These are phyloP conservation scores for Semaprochilodus insignis DNA, from an alignment of 2,797 vertebrate species.

Conservation along the genomic window DNA sequence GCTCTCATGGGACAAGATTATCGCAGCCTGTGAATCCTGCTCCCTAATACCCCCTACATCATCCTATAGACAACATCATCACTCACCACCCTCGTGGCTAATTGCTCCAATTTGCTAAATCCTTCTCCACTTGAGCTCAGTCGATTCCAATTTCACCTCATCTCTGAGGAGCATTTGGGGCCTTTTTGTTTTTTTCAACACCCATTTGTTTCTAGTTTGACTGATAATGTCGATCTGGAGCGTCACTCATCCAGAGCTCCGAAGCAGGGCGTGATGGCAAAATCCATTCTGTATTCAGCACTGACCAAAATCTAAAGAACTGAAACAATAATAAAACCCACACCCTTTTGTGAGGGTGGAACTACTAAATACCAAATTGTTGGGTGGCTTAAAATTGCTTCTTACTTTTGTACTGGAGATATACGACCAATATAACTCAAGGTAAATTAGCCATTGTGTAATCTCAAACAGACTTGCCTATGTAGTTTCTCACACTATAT, in stretches of 20 bases:
- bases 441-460: too few relatives aligned
- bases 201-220: conserved; percentile 58
- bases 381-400: too few relatives aligned
- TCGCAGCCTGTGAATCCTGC: conserved; percentile 56
- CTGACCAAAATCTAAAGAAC: background rate
- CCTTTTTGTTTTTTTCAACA: conserved; percentile 44
- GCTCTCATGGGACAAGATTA: conserved; percentile 57
- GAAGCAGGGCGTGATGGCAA: conserved; percentile 12
- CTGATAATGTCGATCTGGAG: conserved; percentile 50
- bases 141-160: conserved; percentile 64
- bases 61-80: conserved; percentile 66
- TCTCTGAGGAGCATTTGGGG: conserved; percentile 54
- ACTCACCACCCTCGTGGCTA: conserved; percentile 62
- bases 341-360: background rate
- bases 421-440: too few relatives aligned
- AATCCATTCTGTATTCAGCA: background rate
- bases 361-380: too few relatives aligned
- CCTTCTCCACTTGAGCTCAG: conserved; percentile 60
- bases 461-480: too few relatives aligned
- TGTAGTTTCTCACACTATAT: too few relatives aligned
- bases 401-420: too few relatives aligned
- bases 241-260: conserved; percentile 43
- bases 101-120: conserved; percentile 66
- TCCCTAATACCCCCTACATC: conserved; percentile 62
- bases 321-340: background rate